A percentile compares a stretch with the other conserved stretches of the same genome.
Conservation (phyloP, 1,140 invertebrate genomes). For the Diachasmimorpha longicaudata region DNA sequence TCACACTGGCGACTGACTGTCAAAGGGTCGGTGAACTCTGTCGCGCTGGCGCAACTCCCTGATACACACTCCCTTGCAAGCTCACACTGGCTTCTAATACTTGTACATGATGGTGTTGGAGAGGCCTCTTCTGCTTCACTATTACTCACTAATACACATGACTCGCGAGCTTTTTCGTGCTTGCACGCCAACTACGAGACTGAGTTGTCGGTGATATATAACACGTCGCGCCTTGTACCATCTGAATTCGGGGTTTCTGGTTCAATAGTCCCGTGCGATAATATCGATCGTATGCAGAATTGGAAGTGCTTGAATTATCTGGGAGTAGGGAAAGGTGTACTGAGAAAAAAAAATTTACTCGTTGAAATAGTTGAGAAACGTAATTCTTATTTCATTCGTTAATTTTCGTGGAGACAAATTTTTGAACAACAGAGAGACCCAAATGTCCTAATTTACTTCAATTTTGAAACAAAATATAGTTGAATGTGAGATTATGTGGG, state of each 20-base stretch:
- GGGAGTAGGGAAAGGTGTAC: not conserved
- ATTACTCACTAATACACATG: not conserved
- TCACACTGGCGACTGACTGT: conserved; percentile 19
- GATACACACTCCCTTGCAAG: not conserved
- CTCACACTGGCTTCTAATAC: not conserved
- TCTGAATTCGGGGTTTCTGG: conserved; percentile 8
- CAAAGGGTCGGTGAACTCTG: conserved; percentile 29
- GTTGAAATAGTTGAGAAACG: too few species aligned
- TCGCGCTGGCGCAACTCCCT: conserved; percentile 2
- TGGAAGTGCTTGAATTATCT: not conserved
- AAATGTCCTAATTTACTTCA: too few species aligned
- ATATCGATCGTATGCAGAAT: conserved; percentile 13
- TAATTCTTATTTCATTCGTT: too few species aligned
- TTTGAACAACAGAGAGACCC: too few species aligned
- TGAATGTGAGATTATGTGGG: too few species aligned
- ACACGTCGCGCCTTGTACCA: not conserved
- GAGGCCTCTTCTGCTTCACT: too few species aligned
- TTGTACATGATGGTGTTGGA: too few species aligned
- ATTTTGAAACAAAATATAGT: too few species aligned
- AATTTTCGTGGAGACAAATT: too few species aligned
- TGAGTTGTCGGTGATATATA: not conserved
- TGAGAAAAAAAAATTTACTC: too few species aligned
- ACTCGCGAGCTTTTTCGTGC: not conserved
- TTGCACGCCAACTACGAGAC: not conserved
- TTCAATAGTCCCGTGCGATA: conserved; percentile 20